Percentiles rank a stretch among this genome's conserved stretches.
Evolutionary conservation across 2,888 invertebrate species (phyloP).

Genomic region (Perdita meconis): DNA sequence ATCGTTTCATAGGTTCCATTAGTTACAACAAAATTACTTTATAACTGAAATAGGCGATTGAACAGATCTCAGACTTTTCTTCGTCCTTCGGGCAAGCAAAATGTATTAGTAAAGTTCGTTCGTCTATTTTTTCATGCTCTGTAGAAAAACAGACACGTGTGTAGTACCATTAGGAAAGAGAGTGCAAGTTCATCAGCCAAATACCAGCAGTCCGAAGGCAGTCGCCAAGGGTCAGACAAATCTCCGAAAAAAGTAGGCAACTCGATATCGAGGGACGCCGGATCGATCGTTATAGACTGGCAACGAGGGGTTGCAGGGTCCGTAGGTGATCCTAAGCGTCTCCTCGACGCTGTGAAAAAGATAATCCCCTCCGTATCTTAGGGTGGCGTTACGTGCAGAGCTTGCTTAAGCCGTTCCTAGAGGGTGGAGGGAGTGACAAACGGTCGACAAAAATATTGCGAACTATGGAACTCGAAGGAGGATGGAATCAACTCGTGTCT

Average conservation of each 20-base stretch:
- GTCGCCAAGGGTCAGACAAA: background rate
- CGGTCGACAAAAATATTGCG: constrained; percentile 22
- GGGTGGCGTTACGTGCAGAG: constrained; percentile 18
- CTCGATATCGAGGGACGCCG: constrained; percentile 11
- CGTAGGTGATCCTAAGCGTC: constrained; percentile 29
- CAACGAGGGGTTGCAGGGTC: constrained; percentile 6
- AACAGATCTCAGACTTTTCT: too few species aligned
- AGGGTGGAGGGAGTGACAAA: constrained; percentile 1
- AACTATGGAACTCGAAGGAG: background rate
- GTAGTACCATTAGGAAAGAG: too few species aligned
- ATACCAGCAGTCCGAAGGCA: background rate
- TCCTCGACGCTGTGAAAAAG: constrained; percentile 22
- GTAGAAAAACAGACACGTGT: too few species aligned
- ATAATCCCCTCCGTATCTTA: constrained; percentile 37
- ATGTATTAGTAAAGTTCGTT: too few species aligned
- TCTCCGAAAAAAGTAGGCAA: background rate
- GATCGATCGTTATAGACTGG: constrained; percentile 37
- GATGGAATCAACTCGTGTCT: constrained; percentile 10
- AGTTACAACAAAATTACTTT: too few species aligned
- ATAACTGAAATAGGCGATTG: too few species aligned
- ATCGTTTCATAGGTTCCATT: too few species aligned
- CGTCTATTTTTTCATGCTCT: too few species aligned
- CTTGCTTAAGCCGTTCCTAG: constrained; percentile 9
- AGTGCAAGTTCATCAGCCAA: too few species aligned
- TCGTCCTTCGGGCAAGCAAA: too few species aligned